Base-by-base conservation (phyloP, 2,113 vertebrate genomes). In the Sprattus sprattus region DNA sequence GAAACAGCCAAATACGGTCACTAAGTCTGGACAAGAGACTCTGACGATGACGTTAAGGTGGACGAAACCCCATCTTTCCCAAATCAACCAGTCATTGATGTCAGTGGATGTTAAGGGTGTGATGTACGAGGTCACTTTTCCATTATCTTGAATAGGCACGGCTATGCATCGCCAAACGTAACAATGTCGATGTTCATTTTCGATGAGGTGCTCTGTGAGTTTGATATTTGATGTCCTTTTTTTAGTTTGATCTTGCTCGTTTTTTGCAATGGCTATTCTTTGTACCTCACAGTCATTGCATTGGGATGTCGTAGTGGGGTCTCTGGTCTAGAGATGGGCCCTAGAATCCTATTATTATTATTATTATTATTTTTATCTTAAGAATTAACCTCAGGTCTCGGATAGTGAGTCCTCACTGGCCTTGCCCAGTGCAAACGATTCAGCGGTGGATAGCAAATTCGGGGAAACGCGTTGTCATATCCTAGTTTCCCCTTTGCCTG, bases 171-270 rank as follows among this genome's bases (percentile, higher is more conserved):
- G 16, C 3, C 28, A 15, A 15, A 39, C 7, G 60, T 64, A 15
- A 75, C 9, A 25, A 39, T 75, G 28, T 32, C 15, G 67, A 75
- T 75, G 67, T 15, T 75, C 67, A 39, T 75, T 32, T 28, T 15
- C 10, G 3, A 75, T 39, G 67, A 32, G 67, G 67, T 71, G 67
- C 67, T 75, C 28, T 39, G 67, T 39, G 67, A 75, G 67, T 75
- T 75, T 39, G 39, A 75, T 75, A 32, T 75, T 39, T 75, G 67
- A 75, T 75, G 67, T 75, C 25, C 28, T 20, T 87, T 60, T 49
- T 2, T 84, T 18, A 46, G 52, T 71, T 60, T 88, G 54, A n/a
- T 75, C 67, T 15, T 39, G 0, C 25, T 39, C 67, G 39, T 39
- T 25, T 25, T 39, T 32, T 75, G 67, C 67, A 32, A 39, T 75